phyloP scores from a whole-genome alignment of 2,113 vertebrate species.

The Pseudorectes ferrugineus region DNA sequence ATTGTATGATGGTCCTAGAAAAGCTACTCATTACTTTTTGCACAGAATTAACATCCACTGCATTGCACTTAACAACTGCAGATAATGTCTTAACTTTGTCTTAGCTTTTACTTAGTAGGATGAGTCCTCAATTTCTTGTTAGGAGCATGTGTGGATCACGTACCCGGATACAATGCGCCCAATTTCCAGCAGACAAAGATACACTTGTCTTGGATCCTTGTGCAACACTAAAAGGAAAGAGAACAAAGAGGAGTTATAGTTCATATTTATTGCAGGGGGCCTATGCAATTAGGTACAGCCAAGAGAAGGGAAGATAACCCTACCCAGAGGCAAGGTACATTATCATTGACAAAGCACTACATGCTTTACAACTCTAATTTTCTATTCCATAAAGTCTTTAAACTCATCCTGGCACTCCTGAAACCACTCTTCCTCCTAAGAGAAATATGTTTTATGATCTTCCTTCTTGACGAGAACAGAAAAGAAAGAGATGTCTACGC shows the following conservation, averaged over 20 bases:
- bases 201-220: conserved; percentile 95
- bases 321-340: neutral
- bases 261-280: neutral
- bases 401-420: neutral
- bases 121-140: neutral
- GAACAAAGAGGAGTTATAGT: neutral
- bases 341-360: neutral
- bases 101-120: neutral
- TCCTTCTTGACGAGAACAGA: neutral
- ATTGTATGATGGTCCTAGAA: neutral
- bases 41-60: neutral
- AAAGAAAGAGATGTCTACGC: neutral
- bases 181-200: conserved; percentile 93
- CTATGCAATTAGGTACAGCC: neutral
- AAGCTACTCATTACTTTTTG: neutral
- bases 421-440: neutral
- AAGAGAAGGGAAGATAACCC: neutral
- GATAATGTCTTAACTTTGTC: neutral
- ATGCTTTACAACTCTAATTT: neutral
- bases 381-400: neutral
- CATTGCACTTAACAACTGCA: neutral
- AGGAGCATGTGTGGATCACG: neutral
- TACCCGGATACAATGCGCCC: conserved; percentile 92
- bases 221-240: conserved; percentile 83
- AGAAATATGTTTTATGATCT: neutral